phyloP scores from a whole-genome alignment of 2,797 vertebrate genomes.

The Syndactyla subalaris region DNA sequence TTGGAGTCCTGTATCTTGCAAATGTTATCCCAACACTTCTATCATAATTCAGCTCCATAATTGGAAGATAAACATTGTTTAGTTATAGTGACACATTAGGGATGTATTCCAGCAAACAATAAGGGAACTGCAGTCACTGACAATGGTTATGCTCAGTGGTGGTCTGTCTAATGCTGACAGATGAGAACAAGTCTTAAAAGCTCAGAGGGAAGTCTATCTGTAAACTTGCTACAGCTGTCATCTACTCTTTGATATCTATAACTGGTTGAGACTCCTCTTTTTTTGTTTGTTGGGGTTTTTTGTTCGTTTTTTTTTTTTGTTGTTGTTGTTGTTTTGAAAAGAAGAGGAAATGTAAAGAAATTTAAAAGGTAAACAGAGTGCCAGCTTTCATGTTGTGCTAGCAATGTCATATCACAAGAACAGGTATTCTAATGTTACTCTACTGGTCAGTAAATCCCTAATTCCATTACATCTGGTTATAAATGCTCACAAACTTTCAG shows the following conservation, averaged over 20 bases:
- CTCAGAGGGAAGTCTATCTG: neutral
- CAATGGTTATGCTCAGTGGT: neutral
- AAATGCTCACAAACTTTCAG: neutral
- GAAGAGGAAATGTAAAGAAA: neutral
- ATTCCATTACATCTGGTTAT: neutral
- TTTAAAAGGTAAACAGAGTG: neutral
- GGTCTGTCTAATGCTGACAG: neutral
- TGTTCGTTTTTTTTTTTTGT: too few species aligned
- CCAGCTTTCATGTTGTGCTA: neutral
- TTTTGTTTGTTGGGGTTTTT: neutral
- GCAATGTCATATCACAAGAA: neutral
- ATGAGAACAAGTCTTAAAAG: neutral
- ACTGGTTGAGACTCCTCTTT: neutral
- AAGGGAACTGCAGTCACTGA: neutral
- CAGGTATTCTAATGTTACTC: neutral
- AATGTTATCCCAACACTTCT: neutral
- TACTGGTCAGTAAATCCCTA: neutral
- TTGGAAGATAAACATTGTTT: neutral
- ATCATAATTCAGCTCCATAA: neutral
- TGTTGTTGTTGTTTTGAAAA: neutral
- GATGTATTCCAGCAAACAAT: neutral
- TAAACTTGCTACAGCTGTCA: neutral
- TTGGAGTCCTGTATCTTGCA: neutral
- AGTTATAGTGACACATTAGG: neutral
- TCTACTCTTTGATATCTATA: neutral